Evolutionary conservation across 2,113 vertebrate genomes (phyloP).

Genomic region (Megalops atlanticus): DNA sequence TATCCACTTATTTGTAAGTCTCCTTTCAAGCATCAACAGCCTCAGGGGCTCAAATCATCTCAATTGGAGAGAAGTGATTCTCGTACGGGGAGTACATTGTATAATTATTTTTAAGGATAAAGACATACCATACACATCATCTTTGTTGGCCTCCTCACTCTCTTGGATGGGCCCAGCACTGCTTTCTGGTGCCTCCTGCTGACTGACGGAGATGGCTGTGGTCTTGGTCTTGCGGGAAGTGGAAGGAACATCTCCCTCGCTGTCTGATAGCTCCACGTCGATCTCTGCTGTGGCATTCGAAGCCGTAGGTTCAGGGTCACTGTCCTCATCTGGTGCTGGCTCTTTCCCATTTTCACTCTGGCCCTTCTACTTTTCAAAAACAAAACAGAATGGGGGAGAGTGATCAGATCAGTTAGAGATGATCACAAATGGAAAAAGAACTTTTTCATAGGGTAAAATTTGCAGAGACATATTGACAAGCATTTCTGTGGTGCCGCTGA

Average conservation of each 20-base stretch:
- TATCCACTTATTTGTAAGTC: no score
- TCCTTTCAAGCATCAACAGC: no score
- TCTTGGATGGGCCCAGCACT: not conserved
- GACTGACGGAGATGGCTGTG: not conserved
- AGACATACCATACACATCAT: not conserved
- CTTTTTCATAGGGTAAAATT: not conserved
- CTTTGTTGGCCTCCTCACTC: not conserved
- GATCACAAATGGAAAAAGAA: not conserved
- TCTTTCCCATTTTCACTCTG: not conserved
- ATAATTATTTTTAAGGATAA: not conserved
- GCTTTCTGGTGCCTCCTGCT: not conserved
- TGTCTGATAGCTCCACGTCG: conserved; percentile 52
- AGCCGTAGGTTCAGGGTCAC: not conserved
- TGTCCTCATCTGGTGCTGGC: not conserved
- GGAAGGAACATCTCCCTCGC: conserved; percentile 32
- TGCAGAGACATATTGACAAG: not conserved
- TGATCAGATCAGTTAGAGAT: not conserved
- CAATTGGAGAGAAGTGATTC: no score
- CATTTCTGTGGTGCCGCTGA: conserved; percentile 48
- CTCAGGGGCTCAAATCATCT: no score
- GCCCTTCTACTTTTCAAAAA: not conserved
- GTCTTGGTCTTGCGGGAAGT: not conserved
- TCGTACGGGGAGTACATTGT: no score
- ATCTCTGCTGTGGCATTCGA: conserved; percentile 40
- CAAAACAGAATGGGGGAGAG: not conserved